These are phyloP conservation scores for Hypena proboscidalis DNA, from an alignment of 2,888 invertebrate species.

Conservation along the genomic window DNA sequence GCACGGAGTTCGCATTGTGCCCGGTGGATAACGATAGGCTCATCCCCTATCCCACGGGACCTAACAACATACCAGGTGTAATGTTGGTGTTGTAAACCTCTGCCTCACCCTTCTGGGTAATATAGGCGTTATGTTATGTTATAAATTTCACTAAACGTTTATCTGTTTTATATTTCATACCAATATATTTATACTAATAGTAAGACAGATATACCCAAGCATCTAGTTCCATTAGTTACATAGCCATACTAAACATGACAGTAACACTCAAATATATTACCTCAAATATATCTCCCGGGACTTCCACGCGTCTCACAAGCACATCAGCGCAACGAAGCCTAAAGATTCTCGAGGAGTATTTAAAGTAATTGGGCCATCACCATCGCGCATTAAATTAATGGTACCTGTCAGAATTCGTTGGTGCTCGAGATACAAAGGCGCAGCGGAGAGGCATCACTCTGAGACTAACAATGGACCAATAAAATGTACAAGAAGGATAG, in stretches of 20 bases:
- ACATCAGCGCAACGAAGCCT: constrained; percentile 25
- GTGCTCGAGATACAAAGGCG: constrained; percentile 54
- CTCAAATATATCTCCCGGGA: neutral
- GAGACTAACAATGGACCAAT: constrained; percentile 65
- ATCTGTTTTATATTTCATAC: neutral
- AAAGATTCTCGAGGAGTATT: constrained; percentile 44
- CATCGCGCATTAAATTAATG: constrained; percentile 64
- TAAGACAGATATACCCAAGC: neutral
- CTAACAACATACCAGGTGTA: too few relatives aligned
- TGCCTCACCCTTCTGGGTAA: too few relatives aligned
- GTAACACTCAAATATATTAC: neutral
- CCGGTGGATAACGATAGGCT: too few relatives aligned
- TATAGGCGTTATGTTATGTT: too few relatives aligned
- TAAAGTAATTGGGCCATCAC: constrained; percentile 54
- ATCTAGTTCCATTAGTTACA: neutral
- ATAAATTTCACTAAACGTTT: neutral
- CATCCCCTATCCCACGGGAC: too few relatives aligned
- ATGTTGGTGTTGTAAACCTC: too few relatives aligned
- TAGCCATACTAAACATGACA: neutral
- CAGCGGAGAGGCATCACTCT: constrained; percentile 56
- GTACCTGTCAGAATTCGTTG: constrained; percentile 64
- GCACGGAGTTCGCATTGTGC: too few relatives aligned
- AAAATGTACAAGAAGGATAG: constrained; percentile 63
- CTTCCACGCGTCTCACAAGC: constrained; percentile 16
- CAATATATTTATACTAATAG: neutral